These are phyloP conservation scores for Anthrax anthrax DNA, from an alignment of 2,888 invertebrate species.

Conservation along the genomic window DNA sequence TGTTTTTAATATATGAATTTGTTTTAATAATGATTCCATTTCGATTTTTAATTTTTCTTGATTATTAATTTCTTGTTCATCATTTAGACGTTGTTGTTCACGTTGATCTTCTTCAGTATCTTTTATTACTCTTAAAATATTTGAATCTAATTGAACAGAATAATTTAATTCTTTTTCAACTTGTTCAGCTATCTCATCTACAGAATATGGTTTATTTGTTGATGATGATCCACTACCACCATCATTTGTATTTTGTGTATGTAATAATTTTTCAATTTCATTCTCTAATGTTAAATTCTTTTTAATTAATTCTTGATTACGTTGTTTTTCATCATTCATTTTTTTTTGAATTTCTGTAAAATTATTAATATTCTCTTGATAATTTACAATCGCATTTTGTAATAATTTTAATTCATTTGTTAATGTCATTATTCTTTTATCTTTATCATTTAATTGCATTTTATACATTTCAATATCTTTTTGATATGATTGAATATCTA, in stretches of 20 bases:
- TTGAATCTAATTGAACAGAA: slow-evolving; percentile 44
- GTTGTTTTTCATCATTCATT: slow-evolving; percentile 19
- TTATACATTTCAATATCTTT: slow-evolving; percentile 43
- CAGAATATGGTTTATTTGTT: slow-evolving; percentile 32
- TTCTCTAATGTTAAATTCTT: slow-evolving; percentile 38
- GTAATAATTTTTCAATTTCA: slow-evolving; percentile 25
- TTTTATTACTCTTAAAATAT: slow-evolving; percentile 42
- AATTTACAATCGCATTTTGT: slow-evolving; percentile 38
- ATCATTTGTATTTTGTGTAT: slow-evolving; percentile 12
- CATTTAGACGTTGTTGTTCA: slow-evolving; percentile 18
- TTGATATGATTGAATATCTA: slow-evolving; percentile 31
- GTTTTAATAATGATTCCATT: slow-evolving; percentile 27
- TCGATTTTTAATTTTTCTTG: slow-evolving; percentile 24
- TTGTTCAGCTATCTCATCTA: slow-evolving; percentile 41
- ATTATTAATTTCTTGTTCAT: slow-evolving; percentile 11
- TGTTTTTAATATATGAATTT: slow-evolving; percentile 29
- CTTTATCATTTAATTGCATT: slow-evolving; percentile 43
- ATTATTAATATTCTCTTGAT: slow-evolving; percentile 36
- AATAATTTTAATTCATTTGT: slow-evolving; percentile 40
- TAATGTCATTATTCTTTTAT: slow-evolving; percentile 44
- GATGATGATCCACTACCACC: slow-evolving; percentile 23
- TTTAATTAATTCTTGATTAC: slow-evolving; percentile 31
- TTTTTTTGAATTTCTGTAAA: slow-evolving; percentile 22
- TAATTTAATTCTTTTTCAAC: slow-evolving; percentile 44
- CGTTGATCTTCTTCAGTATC: slow-evolving; percentile 33